Evolutionary conservation across 2,888 invertebrate species (phyloP).

Genomic region (Pyrocoelia pectoralis): DNA sequence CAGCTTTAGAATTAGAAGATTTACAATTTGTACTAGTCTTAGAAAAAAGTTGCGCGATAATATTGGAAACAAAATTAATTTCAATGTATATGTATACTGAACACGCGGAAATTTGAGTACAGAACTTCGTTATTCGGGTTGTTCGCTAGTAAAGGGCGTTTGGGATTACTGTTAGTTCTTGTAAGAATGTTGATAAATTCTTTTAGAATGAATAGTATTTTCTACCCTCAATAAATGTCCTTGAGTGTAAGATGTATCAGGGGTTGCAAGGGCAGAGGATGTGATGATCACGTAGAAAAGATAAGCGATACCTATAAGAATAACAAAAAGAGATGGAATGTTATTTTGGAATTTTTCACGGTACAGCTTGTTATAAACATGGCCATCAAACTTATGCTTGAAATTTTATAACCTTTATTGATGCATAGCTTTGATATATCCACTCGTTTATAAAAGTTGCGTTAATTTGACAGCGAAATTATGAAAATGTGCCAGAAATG

Average conservation of each 20-base stretch:
- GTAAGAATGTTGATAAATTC: conserved; percentile 16
- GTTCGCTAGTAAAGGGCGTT: too few relatives aligned
- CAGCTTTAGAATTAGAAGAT: conserved; percentile 56
- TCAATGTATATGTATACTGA: background rate
- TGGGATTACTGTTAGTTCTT: background rate
- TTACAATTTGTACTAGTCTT: conserved; percentile 55
- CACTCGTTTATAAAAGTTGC: background rate
- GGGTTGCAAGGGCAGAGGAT: conserved; percentile 50
- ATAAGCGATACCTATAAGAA: conserved; percentile 23
- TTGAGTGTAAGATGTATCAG: conserved; percentile 55
- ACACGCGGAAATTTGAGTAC: background rate
- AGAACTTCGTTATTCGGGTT: background rate
- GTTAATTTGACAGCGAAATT: background rate
- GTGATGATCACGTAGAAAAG: conserved; percentile 39
- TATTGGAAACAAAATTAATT: background rate
- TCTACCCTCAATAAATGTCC: conserved; percentile 56
- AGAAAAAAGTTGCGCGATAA: conserved; percentile 39
- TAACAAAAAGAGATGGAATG: conserved; percentile 45
- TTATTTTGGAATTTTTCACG: conserved; percentile 54
- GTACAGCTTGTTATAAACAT: conserved; percentile 39
- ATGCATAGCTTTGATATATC: conserved; percentile 16
- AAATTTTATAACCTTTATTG: conserved; percentile 34
- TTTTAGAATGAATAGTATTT: conserved; percentile 51
- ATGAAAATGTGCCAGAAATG: background rate
- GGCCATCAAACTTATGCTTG: conserved; percentile 26